Evolutionary conservation across 2,113 vertebrate species (phyloP), one percentile per base, ranked within the genome.

Genomic region (Nanorana parkeri): DNA sequence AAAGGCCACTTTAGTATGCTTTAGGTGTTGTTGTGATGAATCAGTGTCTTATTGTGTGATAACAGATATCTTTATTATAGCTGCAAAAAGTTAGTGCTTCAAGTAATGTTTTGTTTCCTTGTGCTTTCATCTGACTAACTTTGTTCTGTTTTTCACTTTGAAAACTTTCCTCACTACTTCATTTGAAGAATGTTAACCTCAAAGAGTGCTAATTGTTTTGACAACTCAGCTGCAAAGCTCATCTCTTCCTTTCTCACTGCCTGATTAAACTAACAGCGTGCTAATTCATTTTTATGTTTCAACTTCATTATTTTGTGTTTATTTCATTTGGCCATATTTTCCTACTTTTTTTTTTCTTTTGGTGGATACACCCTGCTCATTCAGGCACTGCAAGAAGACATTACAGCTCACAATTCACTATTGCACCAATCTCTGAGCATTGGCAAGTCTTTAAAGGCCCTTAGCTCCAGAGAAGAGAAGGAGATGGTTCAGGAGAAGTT

Each of bases 391-490:
- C 96, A 97, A 93, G 97, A 96, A 90, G 96, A 96, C 88, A 93
- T 98, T 90, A 89, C 94, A 92, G 91, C 85, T 93, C 95, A 93
- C 88, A 95, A 87, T 94, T 97, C 95, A 94, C 92, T 91, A 91
- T 94, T 99, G 87, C 95, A 94, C 86, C 96, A 97, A 91, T 94
- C 94, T 20, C 84, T 98, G 93, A 98, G 94, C 60, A 85, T 94
- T 92, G 97, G 97, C 85, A 96, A 99, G 85, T 92, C 92, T 87
- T 94, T 99, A 90, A 96, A 96, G 90, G 83, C 91, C 71, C 86
- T 99, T 92, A 94, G 96, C 91, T 96, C 95, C 88, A 94, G 93
- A 93, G 98, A 99, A 68, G 97, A 99, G 88, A 98, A 96, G 91
- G 96, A 96, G 85, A 92, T 94, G 91, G 93, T 99, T 80, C 98